phyloP scores from a whole-genome alignment of 2,797 vertebrate species.

The Cottoperca gobio region DNA sequence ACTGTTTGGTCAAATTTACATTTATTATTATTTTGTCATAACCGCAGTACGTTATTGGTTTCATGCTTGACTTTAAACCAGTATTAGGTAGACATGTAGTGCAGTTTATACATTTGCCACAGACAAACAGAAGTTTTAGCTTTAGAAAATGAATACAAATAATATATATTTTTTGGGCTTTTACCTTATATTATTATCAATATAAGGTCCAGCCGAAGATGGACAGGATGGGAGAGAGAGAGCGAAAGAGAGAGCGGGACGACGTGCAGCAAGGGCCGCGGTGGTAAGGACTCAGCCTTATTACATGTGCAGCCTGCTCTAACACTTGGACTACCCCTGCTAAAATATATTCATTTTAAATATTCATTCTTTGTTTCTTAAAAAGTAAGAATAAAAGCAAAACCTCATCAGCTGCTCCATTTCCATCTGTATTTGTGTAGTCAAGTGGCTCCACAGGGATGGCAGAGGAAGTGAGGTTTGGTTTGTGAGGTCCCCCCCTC shows the following conservation, averaged over 20 bases:
- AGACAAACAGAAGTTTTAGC: background rate
- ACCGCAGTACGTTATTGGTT: background rate
- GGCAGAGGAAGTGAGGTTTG: conserved; percentile 67
- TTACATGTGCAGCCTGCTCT: too few relatives aligned
- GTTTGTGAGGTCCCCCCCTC: conserved; percentile 87
- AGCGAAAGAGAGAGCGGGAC: too few relatives aligned
- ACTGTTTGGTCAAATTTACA: background rate
- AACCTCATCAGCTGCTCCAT: conserved; percentile 67
- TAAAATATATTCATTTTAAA: too few relatives aligned
- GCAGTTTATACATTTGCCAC: background rate
- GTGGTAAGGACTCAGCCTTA: too few relatives aligned
- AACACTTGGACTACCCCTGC: too few relatives aligned
- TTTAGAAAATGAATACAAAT: too few relatives aligned
- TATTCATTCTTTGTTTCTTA: background rate
- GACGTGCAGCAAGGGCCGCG: too few relatives aligned
- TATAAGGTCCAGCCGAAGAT: too few relatives aligned
- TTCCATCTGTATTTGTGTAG: conserved; percentile 27
- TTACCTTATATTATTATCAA: too few relatives aligned
- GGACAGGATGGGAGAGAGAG: too few relatives aligned
- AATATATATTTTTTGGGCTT: too few relatives aligned
- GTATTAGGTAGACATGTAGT: background rate
- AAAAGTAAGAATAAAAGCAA: conserved; percentile 1
- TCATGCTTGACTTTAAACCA: background rate
- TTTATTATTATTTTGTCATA: background rate
- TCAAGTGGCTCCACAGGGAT: conserved; percentile 30